These are phyloP conservation scores for Anthopleura xanthogrammica DNA, from an alignment of 92 coral and sea anemone species.

Conservation along the genomic window DNA sequence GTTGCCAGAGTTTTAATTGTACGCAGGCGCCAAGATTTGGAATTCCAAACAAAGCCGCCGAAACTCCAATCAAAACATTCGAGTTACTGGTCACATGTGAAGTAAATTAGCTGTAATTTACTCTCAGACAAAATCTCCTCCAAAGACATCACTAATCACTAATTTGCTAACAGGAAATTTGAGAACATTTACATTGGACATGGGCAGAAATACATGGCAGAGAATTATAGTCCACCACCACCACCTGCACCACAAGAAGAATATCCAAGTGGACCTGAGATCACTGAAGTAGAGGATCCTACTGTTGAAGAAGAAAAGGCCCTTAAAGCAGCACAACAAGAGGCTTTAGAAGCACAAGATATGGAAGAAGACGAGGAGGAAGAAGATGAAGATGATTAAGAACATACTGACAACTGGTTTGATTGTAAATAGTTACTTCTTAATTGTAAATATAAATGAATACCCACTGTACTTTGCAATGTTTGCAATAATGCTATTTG, in stretches of 20 bases:
- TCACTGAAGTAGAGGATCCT: conserved; percentile 96
- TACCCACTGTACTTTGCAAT: neutral
- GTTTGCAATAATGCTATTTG: neutral
- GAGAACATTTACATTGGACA: conserved; percentile 96
- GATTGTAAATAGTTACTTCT: neutral
- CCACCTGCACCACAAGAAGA: conserved; percentile 98
- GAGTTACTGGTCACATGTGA: no score
- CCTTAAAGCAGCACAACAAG: conserved; percentile 95
- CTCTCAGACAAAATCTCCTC: no score
- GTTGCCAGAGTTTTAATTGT: no score
- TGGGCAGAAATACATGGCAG: conserved; percentile 97
- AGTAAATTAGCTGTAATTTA: no score
- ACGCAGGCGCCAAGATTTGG: no score
- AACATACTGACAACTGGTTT: neutral
- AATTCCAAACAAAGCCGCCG: no score
- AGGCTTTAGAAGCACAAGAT: conserved; percentile 87
- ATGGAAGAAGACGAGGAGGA: conserved; percentile 96
- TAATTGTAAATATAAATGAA: neutral
- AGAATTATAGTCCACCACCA: conserved; percentile 99
- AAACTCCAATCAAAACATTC: no score
- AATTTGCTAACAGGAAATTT: conserved; percentile 67
- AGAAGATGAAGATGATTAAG: conserved; percentile 86
- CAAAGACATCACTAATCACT: no score
- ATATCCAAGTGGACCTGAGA: conserved; percentile 96
- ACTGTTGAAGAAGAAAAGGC: conserved; percentile 99